Base-by-base conservation (phyloP, 2,888 invertebrate genomes). In the Andrena flavipes region DNA sequence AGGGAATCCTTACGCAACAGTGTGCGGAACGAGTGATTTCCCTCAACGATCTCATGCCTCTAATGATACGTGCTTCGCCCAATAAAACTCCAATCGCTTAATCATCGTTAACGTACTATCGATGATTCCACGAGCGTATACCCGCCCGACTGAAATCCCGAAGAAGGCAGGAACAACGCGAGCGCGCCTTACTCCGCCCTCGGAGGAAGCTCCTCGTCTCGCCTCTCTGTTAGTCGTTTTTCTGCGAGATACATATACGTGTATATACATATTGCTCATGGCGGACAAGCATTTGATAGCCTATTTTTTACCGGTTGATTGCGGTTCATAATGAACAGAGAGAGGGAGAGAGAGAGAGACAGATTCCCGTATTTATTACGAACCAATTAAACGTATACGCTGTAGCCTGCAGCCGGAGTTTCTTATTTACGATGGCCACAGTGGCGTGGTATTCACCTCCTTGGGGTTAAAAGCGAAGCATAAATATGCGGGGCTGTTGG, bases 51-150 rank as follows among this genome's bases (percentile, higher is more conserved):
- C 67, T 42, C 4, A 42, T 42, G 72, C 30, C 29, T 6, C 20
- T 72, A 78, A 80, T 65, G 72, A 67, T 62, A 70, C 30, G 23
- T 59, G 51, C 35, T 59, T 59, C 54, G 23, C n/a, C 67, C 63
- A 49, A 72, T 63, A 54, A 30, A 13, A 67, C 35, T 68, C 72
- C 68, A 35, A 78, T 78, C 80, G 79, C 72, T 80, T 78, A 78
- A 73, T 80, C 79, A 78, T 78, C 79, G 72, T 71, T 76, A 20
- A 67, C 48, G 72, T 68, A 56, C 13, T 54, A 33, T 30, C 42
- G 33, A 16, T 42, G 67, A 78, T 78, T 54, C 77, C 65, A 35
- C 20, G 51, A 20, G 2, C 33, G 42, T 76, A 26, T 70, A 10
- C 29, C 59, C 69, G 20, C 42, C 10, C 69, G 13, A 23, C 6